A percentile compares a stretch with the other conserved stretches of the same genome.
phyloP scores from a whole-genome alignment of 2,888 invertebrate species.

The Cephonodes hylas region DNA sequence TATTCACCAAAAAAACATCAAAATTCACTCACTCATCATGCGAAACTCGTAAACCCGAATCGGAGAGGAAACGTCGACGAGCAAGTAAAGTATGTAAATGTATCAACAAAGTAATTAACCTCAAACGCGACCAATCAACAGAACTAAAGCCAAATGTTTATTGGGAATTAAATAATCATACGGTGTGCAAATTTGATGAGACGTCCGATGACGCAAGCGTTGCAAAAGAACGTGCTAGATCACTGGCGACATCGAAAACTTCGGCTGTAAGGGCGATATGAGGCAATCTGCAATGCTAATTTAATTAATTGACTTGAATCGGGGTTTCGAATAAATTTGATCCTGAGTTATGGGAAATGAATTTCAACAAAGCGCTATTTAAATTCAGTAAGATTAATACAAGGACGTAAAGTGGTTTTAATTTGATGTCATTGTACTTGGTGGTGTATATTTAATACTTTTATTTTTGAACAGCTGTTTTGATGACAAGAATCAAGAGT shows the following conservation, averaged over 20 bases:
- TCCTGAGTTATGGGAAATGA: not conserved
- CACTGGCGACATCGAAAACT: not conserved
- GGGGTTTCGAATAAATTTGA: not conserved
- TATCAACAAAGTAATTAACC: slow-evolving; percentile 1
- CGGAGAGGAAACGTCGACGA: not conserved
- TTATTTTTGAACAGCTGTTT: no score
- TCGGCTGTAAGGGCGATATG: not conserved
- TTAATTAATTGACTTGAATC: not conserved
- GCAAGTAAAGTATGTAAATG: slow-evolving; percentile 2
- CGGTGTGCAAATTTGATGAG: not conserved
- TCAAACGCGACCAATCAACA: not conserved
- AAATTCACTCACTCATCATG: not conserved
- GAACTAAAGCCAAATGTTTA: not conserved
- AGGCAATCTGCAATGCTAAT: not conserved
- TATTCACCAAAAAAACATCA: not conserved
- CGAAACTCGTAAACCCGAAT: slow-evolving; percentile 1
- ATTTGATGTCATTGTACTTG: no score
- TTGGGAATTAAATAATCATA: not conserved
- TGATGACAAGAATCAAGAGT: no score
- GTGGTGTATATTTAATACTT: no score
- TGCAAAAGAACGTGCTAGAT: not conserved
- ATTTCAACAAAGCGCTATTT: no score
- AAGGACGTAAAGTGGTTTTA: no score
- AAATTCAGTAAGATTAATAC: no score
- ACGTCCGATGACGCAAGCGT: not conserved